Conservation (phyloP, 2,888 invertebrate species). For the Sesia bembeciformis region DNA sequence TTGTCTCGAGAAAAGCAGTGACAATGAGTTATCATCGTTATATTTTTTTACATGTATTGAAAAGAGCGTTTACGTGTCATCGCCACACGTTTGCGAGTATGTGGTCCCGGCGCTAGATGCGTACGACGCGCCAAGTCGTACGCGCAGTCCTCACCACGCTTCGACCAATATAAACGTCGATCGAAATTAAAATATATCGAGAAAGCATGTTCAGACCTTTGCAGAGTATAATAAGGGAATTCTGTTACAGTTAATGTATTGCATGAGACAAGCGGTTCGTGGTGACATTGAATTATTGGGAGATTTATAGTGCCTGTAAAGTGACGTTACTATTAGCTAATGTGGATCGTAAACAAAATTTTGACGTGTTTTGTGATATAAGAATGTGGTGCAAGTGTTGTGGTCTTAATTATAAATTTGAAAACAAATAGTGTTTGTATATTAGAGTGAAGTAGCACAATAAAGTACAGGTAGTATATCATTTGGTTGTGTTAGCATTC, state of each 20-base stretch:
- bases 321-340: no score
- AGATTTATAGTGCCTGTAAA: no score
- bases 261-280: no score
- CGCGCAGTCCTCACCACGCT: constrained; percentile 55
- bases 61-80: constrained; percentile 34
- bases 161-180: constrained; percentile 61
- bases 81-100: constrained; percentile 18
- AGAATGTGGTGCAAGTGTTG: no score
- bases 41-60: constrained; percentile 21
- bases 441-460: not conserved
- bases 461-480: not conserved
- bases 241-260: no score
- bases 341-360: no score
- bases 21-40: constrained; percentile 30
- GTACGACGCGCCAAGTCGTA: constrained; percentile 40
- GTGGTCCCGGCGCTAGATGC: constrained; percentile 32
- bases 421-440: no score
- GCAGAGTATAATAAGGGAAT: not conserved
- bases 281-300: no score
- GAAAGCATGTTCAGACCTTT: constrained; percentile 36
- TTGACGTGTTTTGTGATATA: no score
- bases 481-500: not conserved
- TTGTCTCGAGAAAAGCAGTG: constrained; percentile 6
- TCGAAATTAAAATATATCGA: constrained; percentile 48
- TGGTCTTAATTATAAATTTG: no score